Evolutionary conservation across 2,888 invertebrate species (phyloP), one percentile per base, ranked within the genome.

Genomic region (Phalera bucephala): DNA sequence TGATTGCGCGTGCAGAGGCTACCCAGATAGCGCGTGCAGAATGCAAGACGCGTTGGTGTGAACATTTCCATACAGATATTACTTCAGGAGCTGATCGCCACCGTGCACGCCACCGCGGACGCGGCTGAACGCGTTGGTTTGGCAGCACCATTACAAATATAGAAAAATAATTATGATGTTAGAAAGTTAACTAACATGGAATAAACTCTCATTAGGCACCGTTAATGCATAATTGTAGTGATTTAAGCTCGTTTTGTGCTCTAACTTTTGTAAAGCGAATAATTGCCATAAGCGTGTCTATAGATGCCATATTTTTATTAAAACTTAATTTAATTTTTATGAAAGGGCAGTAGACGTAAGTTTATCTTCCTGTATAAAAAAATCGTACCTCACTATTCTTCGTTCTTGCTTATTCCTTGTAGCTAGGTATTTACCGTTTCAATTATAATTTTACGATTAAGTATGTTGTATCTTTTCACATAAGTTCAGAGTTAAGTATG

Each of bases 261-360:
- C 54, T 48, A 49, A 48, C 34, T 51, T 57, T 53, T 51, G 49
- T 53, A 55, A 66, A 67, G 61, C 54, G 62, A 65, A 60, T 62
- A 69, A 71, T 78, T 84, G 86, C 86, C 86, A 83, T 86, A 83
- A 66, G 71, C 68, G 71, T 75, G 78, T 84, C 72, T 78, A 72
- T 79, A 78, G 82, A 84, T 86, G 87, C 87, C 87, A 87, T 87
- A 85, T 76, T 74, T 70, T 58, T 65, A 56, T 54, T 62, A 57
- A 59, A 56, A 50, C 50, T 52, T 72, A 70, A 61, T 63, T 58
- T 66, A 63, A 66, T 62, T 70, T 53, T 59, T 66, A 64, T 51
- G 49, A 46, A 58, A 65, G 58, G 55, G 65, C 55, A 49, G 49
- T 81, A 78, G 65, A 55, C 37, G 36, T 80, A 80, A 79, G 75